Conservation (phyloP, 2,888 invertebrate species). For the Ormyrus thymus region DNA sequence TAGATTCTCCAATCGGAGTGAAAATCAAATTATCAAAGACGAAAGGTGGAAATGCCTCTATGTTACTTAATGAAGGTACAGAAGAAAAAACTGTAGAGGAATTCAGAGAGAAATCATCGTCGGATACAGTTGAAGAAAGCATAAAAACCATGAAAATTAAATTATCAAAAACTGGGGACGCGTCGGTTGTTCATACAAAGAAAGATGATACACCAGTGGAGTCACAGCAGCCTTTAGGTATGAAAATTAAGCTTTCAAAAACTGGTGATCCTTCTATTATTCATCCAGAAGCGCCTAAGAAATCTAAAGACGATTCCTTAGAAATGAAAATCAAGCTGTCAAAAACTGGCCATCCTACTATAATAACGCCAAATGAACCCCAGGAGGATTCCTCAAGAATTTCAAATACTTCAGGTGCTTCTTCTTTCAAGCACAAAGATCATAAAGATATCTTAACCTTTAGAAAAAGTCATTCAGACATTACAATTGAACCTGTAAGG, state of each 20-base stretch:
- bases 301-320: conserved; percentile 62
- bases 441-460: conserved; percentile 58
- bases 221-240: conserved; percentile 69
- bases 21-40: conserved; percentile 52
- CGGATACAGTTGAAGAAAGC: conserved; percentile 5
- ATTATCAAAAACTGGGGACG: conserved; percentile 69
- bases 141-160: conserved; percentile 67
- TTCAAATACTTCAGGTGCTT: not conserved
- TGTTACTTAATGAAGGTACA: conserved; percentile 34
- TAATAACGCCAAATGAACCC: conserved; percentile 64
- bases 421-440: conserved; percentile 31
- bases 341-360: conserved; percentile 71
- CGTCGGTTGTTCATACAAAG: conserved; percentile 62
- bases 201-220: conserved; percentile 26
- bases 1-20: conserved; percentile 61
- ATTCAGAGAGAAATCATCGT: not conserved
- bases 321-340: conserved; percentile 72
- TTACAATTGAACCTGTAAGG: conserved; percentile 68
- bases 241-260: conserved; percentile 72
- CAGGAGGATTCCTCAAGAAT: conserved; percentile 55
- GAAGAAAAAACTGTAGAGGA: conserved; percentile 34
- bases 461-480: conserved; percentile 63
- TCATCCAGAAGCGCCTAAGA: conserved; percentile 54
- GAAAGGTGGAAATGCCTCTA: conserved; percentile 44
- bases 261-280: conserved; percentile 69